Evolutionary conservation across 2,797 vertebrate species (phyloP).

Genomic region (Sebastes goodei): DNA sequence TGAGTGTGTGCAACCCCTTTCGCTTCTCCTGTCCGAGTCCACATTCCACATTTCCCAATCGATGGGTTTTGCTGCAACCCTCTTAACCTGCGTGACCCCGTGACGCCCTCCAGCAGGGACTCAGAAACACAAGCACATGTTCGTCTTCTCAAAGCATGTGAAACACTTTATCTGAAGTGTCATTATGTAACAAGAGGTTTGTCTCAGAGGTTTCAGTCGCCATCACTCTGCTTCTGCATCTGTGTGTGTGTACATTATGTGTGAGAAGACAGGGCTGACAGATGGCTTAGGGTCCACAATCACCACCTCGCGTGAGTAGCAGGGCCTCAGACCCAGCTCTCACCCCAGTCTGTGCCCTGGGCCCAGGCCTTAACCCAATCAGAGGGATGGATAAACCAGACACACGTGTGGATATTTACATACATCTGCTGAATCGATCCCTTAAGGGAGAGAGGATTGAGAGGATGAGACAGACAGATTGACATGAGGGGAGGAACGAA

Average conservation of each 20-base stretch:
- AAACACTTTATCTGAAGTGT: neutral
- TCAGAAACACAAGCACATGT: constrained; percentile 38
- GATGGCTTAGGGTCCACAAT: constrained; percentile 75
- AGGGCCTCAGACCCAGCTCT: constrained; percentile 42
- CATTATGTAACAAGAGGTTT: constrained; percentile 30
- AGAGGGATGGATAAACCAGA: constrained; percentile 78
- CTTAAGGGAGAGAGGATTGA: constrained; percentile 28
- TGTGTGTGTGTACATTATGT: constrained; percentile 31
- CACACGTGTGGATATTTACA: constrained; percentile 74
- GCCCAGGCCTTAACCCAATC: constrained; percentile 59
- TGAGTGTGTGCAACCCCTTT: too few relatives aligned
- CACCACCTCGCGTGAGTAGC: constrained; percentile 70
- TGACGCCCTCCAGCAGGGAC: constrained; percentile 29
- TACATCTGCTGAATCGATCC: constrained; percentile 63
- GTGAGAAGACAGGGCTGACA: constrained; percentile 64
- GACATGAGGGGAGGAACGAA: constrained; percentile 14
- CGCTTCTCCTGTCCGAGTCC: neutral
- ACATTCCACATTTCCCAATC: constrained; percentile 16
- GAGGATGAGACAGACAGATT: constrained; percentile 35
- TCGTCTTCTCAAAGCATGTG: constrained; percentile 18
- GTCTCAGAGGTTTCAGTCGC: neutral
- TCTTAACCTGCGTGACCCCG: constrained; percentile 27
- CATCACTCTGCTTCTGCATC: constrained; percentile 25
- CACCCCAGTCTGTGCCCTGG: constrained; percentile 29
- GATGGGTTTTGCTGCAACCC: constrained; percentile 5